These are phyloP conservation scores for Parauchenoglanis punctatus DNA, from an alignment of 2,797 vertebrate genomes.

Conservation along the genomic window DNA sequence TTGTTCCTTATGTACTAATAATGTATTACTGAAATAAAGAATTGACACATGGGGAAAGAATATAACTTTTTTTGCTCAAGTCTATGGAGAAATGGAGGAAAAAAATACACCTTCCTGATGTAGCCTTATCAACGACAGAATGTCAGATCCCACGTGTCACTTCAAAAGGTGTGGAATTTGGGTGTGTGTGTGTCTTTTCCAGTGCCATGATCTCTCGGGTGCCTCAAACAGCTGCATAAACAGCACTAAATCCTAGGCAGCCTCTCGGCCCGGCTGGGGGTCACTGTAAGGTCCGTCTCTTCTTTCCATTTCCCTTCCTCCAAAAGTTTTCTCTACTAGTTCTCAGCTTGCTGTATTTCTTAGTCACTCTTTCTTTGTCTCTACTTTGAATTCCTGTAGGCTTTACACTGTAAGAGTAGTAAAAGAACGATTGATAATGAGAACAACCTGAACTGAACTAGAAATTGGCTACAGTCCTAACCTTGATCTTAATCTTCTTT, in stretches of 20 bases:
- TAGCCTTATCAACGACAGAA: slow-evolving; percentile 40
- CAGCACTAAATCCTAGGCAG: slow-evolving; percentile 58
- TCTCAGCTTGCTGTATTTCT: slow-evolving; percentile 32
- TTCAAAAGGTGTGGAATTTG: slow-evolving; percentile 58
- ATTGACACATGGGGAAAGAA: not conserved
- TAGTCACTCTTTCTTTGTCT: slow-evolving; percentile 36
- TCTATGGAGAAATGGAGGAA: not conserved
- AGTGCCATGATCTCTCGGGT: slow-evolving; percentile 54
- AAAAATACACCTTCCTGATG: slow-evolving; percentile 21
- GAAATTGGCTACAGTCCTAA: not conserved
- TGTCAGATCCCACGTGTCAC: slow-evolving; percentile 53
- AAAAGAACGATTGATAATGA: not conserved
- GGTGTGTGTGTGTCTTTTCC: slow-evolving; percentile 54
- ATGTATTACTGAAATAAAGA: not conserved
- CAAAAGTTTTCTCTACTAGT: not conserved
- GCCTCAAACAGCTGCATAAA: slow-evolving; percentile 61
- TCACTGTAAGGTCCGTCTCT: slow-evolving; percentile 55
- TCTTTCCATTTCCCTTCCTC: slow-evolving; percentile 52
- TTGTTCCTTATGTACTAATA: not conserved
- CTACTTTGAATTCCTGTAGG: not conserved
- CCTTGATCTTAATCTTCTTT: not conserved
- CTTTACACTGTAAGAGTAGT: not conserved
- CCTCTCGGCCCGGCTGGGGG: slow-evolving; percentile 53
- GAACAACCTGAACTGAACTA: not conserved
- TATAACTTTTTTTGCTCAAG: not conserved